Conservation (phyloP, 2,797 vertebrate genomes). For the Oceanodroma leucorhoa region DNA sequence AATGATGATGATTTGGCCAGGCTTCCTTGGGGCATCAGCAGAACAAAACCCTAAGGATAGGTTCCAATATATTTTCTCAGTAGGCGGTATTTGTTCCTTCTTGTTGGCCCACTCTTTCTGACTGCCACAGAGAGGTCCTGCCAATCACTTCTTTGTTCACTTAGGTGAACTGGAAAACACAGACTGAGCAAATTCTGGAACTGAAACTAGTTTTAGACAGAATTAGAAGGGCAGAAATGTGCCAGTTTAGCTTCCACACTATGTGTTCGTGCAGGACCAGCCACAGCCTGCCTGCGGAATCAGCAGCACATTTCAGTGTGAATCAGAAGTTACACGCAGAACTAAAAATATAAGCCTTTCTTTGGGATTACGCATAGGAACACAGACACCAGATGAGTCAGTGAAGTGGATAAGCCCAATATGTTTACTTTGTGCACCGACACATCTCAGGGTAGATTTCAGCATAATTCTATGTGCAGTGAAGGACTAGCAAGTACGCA, state of each 20-base stretch:
- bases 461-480: background rate
- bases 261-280: background rate
- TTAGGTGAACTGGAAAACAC: background rate
- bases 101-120: background rate
- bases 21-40: background rate
- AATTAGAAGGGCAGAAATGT: background rate
- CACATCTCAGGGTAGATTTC: background rate
- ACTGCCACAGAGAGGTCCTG: background rate
- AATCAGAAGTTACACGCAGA: background rate
- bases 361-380: background rate
- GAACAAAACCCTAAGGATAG: background rate
- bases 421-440: background rate
- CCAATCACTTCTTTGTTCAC: background rate
- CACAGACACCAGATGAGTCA: background rate
- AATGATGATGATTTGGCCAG: background rate
- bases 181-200: background rate
- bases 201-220: background rate
- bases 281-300: background rate
- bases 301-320: background rate
- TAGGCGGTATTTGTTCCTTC: background rate
- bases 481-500: background rate
- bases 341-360: background rate
- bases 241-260: background rate
- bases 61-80: background rate
- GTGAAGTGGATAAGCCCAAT: background rate